A percentile compares a stretch with the other conserved stretches of the same genome.
Conservation (phyloP, 2,797 vertebrate genomes). For the Chelon labrosus region DNA sequence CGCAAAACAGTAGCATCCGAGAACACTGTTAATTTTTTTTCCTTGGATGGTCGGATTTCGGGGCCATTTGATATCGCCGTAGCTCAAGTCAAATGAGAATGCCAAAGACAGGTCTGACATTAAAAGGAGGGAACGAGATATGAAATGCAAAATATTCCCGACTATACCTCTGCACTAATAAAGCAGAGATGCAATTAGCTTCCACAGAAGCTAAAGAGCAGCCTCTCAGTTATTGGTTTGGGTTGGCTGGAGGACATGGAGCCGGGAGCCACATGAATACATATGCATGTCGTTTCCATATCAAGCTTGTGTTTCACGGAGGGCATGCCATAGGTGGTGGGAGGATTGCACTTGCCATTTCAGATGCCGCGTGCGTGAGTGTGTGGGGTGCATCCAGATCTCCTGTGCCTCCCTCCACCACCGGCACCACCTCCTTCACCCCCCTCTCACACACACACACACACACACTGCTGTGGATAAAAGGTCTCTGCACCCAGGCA, state of each 20-base stretch:
- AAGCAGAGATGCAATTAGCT: slow-evolving; percentile 81
- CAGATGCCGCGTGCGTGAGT: slow-evolving; percentile 45
- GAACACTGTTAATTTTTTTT: slow-evolving; percentile 22
- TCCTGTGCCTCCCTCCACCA: neutral
- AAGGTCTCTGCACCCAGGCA: slow-evolving; percentile 60
- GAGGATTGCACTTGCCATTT: slow-evolving; percentile 67
- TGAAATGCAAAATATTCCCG: slow-evolving; percentile 76
- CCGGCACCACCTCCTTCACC: slow-evolving; percentile 2
- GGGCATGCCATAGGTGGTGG: slow-evolving; percentile 76
- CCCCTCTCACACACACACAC: slow-evolving; percentile 1
- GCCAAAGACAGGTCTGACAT: slow-evolving; percentile 75
- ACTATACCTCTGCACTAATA: slow-evolving; percentile 74
- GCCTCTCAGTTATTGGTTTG: slow-evolving; percentile 76
- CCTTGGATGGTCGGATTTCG: slow-evolving; percentile 45
- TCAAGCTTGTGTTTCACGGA: slow-evolving; percentile 70
- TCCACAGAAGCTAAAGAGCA: slow-evolving; percentile 69
- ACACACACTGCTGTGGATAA: slow-evolving; percentile 48
- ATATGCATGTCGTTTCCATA: slow-evolving; percentile 82
- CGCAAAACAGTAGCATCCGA: slow-evolving; percentile 26
- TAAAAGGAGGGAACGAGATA: slow-evolving; percentile 76
- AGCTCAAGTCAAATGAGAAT: slow-evolving; percentile 67
- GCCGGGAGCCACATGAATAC: slow-evolving; percentile 76
- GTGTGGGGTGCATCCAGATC: slow-evolving; percentile 45
- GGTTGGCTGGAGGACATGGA: slow-evolving; percentile 66
- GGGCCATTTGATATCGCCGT: slow-evolving; percentile 36